Percentiles rank a stretch among this genome's conserved stretches.
These are phyloP conservation scores for Drosophila monieri DNA, from an alignment of 2,888 invertebrate genomes.

Conservation along the genomic window DNA sequence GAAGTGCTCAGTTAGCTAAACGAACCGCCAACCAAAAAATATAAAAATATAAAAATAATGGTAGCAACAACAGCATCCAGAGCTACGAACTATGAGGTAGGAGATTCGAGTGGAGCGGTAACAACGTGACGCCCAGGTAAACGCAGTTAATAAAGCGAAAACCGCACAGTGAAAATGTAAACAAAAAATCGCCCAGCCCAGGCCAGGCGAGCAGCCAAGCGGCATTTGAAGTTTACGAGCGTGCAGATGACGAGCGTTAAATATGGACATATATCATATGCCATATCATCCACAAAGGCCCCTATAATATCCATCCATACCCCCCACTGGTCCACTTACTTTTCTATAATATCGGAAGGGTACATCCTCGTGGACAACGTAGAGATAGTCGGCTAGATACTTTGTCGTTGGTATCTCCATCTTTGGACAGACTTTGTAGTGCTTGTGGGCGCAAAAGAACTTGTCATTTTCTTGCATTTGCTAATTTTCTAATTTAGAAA, in stretches of 20 bases:
- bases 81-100: constrained; percentile 1
- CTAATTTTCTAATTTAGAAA: constrained; percentile 15
- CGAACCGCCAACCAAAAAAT: constrained; percentile 22
- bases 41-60: not conserved
- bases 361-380: constrained; percentile 84
- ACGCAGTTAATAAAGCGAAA: constrained; percentile 71
- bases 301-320: not conserved
- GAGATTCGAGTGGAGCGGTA: constrained; percentile 10
- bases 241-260: constrained; percentile 39
- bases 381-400: constrained; percentile 84
- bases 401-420: constrained; percentile 84
- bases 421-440: constrained; percentile 83
- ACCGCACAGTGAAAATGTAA: constrained; percentile 71
- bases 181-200: constrained; percentile 47
- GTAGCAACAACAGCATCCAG: constrained; percentile 18
- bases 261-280: constrained; percentile 25
- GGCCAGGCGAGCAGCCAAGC: constrained; percentile 25
- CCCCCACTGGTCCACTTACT: constrained; percentile 76
- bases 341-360: constrained; percentile 84
- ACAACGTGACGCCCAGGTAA: constrained; percentile 63
- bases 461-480: constrained; percentile 84
- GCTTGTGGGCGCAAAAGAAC: constrained; percentile 81
- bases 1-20: constrained; percentile 40
- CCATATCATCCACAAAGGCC: constrained; percentile 54
- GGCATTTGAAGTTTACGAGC: constrained; percentile 45